phyloP scores from a whole-genome alignment of 2,113 vertebrate species.

The Chroicocephalus ridibundus region DNA sequence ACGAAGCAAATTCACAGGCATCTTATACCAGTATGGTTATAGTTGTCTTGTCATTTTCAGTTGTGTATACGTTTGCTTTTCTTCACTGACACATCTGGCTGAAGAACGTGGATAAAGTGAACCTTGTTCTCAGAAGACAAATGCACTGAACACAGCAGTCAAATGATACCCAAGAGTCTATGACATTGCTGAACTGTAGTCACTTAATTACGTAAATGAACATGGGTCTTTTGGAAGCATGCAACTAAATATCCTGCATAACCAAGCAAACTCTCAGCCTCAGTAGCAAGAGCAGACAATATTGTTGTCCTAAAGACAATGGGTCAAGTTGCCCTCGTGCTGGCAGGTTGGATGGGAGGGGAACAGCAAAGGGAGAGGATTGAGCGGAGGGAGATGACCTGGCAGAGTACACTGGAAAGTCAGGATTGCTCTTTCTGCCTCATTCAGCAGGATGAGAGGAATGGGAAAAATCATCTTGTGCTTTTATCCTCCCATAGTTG shows the following conservation, averaged over 20 bases:
- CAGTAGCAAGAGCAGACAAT: background rate
- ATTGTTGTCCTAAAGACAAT: background rate
- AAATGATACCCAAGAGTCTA: background rate
- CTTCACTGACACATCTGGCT: background rate
- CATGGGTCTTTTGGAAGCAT: background rate
- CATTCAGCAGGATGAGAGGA: background rate
- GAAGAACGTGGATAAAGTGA: background rate
- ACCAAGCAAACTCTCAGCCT: background rate
- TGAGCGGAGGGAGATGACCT: background rate
- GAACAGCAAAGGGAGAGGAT: background rate
- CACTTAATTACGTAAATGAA: background rate
- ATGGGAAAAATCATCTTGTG: background rate
- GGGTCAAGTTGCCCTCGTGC: fast-evolving
- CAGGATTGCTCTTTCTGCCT: background rate
- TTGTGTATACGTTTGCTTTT: background rate
- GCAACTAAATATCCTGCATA: background rate
- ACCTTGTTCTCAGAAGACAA: background rate
- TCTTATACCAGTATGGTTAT: background rate
- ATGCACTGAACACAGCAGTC: background rate
- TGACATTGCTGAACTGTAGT: background rate
- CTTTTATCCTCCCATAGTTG: background rate
- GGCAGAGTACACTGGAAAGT: background rate
- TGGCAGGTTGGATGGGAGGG: background rate
- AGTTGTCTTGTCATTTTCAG: background rate
- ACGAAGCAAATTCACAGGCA: background rate